These are phyloP conservation scores for Microtus montanus DNA, from an alignment of 2,113 vertebrate species.

Conservation along the genomic window DNA sequence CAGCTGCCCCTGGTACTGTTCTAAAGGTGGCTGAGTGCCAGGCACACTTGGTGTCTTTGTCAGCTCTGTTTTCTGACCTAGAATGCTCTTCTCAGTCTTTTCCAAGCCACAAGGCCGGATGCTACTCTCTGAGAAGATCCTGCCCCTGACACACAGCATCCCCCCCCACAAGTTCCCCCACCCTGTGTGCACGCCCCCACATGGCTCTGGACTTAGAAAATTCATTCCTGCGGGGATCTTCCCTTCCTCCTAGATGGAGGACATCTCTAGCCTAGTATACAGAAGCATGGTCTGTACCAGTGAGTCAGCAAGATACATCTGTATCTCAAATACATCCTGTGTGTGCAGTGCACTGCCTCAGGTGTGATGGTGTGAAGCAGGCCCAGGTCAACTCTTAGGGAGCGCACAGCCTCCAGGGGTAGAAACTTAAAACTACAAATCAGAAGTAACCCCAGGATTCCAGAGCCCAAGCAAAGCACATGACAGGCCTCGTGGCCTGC, in stretches of 20 bases:
- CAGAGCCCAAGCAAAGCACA: neutral
- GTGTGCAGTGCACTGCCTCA: accelerated
- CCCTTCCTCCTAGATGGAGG: neutral
- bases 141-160: neutral
- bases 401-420: neutral
- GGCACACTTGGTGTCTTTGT: neutral
- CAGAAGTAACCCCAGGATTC: neutral
- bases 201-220: neutral
- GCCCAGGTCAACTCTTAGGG: neutral
- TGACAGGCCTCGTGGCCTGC: neutral
- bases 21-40: neutral
- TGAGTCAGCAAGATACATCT: neutral
- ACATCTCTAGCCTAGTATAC: no score
- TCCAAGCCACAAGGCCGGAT: neutral
- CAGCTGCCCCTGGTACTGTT: neutral
- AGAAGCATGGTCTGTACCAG: neutral
- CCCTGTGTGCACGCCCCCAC: neutral
- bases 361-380: neutral
- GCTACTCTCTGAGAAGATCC: neutral
- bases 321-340: no score
- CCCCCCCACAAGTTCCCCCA: neutral
- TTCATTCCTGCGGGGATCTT: neutral
- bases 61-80: neutral
- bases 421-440: neutral
- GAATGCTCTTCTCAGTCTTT: neutral